phyloP scores from a whole-genome alignment of 2,888 invertebrate species.

The Argyresthia goedartella region DNA sequence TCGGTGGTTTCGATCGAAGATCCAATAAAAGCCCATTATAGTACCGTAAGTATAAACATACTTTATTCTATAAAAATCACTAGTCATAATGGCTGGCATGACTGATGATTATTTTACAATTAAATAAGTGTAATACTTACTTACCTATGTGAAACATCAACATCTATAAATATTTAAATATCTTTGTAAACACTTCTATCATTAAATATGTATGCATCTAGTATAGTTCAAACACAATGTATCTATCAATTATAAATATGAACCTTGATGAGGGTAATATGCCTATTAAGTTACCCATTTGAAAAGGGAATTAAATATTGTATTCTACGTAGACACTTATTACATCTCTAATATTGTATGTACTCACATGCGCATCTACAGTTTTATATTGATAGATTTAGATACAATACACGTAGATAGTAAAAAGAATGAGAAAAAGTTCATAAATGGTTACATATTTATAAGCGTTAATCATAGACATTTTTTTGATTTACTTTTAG shows the following conservation, averaged over 20 bases:
- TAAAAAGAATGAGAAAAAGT: too few species aligned
- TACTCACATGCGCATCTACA: too few species aligned
- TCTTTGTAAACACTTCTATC: slow-evolving; percentile 7
- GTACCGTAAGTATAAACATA: slow-evolving; percentile 31
- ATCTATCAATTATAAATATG: too few species aligned
- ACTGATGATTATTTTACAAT: slow-evolving; percentile 36
- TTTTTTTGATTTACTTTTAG: too few species aligned
- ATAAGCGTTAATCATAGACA: too few species aligned
- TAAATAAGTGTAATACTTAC: slow-evolving; percentile 4
- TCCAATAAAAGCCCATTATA: not conserved
- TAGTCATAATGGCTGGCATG: slow-evolving; percentile 69
- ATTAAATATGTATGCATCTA: not conserved
- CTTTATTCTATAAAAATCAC: slow-evolving; percentile 56
- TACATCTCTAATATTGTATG: not conserved
- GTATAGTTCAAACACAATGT: too few species aligned
- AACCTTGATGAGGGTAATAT: too few species aligned
- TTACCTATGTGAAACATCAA: slow-evolving; percentile 19
- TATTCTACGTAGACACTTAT: not conserved
- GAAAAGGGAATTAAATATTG: too few species aligned
- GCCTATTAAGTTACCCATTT: too few species aligned
- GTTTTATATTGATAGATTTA: not conserved
- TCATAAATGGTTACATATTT: too few species aligned
- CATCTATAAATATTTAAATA: slow-evolving; percentile 13
- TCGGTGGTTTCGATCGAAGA: too few species aligned
- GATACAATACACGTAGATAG: slow-evolving; percentile 2